Base-by-base conservation (phyloP, 2,888 invertebrate species). In the Pollenia angustigena region DNA sequence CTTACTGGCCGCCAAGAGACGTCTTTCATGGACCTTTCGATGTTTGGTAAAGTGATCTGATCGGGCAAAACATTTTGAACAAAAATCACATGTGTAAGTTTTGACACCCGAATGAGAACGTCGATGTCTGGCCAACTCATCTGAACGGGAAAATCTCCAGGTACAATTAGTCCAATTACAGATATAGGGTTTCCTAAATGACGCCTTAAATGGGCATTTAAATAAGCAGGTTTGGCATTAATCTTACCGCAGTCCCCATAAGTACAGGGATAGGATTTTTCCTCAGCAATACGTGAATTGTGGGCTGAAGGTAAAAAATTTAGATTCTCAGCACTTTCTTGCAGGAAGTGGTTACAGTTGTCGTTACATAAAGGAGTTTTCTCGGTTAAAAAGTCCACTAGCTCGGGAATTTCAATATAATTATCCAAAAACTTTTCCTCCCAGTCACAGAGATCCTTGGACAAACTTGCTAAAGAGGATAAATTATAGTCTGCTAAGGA, bases 31-130 rank as follows among this genome's bases (percentile, higher is more conserved):
- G 9, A 97, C 97, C 89, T 96, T 97, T 16, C 96, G 95, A 93
- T 99, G 99, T 93, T 99, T 99, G 42, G 98, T 96, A 81, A 99
- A 95, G 93, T 99, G 99, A 93, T 99, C 99, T 44, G 98, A 98
- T 81, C 99, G 95, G 16, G 98, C 97, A 93, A 99, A 99, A 87
- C 93, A 95, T 93, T 99, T 98, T 69, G 96, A 95, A 93, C 99
- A 99, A 90, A 97, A 95, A 82, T 95, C 95, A 93, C 99, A 99
- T 83, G 96, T 95, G 93, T 99, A 99, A 0, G 99, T 98, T 93
- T 98, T 98, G 87, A 98, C 95, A 0, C 99, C 99, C 0, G 98
- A 98, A 93, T 99, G 99, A n/a, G 98, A 98, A 88, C 99, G 95
- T 76, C 97, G 96, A 92, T 99, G 99, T 23, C 99, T 95, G 2